Percentiles rank a stretch among this genome's conserved stretches.
Evolutionary conservation across 2,113 vertebrate species (phyloP).

Genomic region (Urocitellus parryii): DNA sequence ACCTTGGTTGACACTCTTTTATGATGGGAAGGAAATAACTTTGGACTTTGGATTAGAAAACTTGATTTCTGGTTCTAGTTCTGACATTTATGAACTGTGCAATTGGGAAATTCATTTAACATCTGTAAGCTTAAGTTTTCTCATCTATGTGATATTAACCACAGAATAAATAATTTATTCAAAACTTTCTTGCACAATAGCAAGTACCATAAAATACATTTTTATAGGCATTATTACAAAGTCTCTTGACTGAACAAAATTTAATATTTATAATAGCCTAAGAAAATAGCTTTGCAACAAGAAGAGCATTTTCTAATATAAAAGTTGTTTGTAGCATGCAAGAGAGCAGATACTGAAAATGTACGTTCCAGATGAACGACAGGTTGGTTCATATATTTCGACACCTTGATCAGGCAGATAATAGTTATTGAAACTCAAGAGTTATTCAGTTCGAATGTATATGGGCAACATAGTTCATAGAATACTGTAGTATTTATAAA

Average conservation of each 20-base stretch:
- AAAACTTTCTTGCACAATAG: not conserved
- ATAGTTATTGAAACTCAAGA: not conserved
- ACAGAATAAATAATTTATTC: constrained; percentile 10
- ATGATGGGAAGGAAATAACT: not conserved
- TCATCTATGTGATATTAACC: not conserved
- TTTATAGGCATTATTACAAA: not conserved
- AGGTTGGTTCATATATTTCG: constrained; percentile 26
- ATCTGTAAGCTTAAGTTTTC: not conserved
- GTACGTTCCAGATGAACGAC: constrained; percentile 34
- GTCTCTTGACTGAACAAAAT: not conserved
- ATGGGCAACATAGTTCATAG: not conserved
- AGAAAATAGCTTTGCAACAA: not conserved
- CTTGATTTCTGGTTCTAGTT: not conserved
- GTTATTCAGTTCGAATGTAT: not conserved
- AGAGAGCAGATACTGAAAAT: constrained; percentile 33
- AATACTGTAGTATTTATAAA: not conserved
- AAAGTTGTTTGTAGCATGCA: not conserved
- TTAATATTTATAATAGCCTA: constrained; percentile 21
- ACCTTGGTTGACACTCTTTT: not conserved
- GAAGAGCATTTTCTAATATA: constrained; percentile 47
- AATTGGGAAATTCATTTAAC: not conserved
- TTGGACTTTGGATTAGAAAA: constrained; percentile 25
- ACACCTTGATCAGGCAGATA: not conserved
- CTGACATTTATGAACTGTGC: not conserved
- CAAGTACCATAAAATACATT: constrained; percentile 15